These are phyloP conservation scores for Lycocerus yunnanus DNA, from an alignment of 2,888 invertebrate species.

Conservation along the genomic window DNA sequence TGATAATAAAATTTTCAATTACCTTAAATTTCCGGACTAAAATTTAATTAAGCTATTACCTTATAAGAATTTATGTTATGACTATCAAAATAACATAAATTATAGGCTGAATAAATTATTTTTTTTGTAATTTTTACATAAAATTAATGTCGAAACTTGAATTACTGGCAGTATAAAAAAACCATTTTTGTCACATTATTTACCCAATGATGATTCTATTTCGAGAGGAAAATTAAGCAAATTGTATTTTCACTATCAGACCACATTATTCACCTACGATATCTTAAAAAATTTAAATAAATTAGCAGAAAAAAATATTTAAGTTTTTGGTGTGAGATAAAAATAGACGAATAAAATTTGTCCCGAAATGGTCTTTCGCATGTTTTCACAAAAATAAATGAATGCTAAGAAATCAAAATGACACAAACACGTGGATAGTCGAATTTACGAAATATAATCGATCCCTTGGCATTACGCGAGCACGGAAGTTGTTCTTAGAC, in stretches of 20 bases:
- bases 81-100: background rate
- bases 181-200: background rate
- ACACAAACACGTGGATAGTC: conserved; percentile 36
- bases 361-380: background rate
- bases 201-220: background rate
- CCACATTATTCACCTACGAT: background rate
- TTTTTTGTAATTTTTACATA: background rate
- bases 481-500: conserved; percentile 45
- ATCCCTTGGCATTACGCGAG: conserved; percentile 36
- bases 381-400: background rate
- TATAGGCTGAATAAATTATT: background rate
- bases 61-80: background rate
- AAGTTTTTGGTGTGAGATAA: background rate
- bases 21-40: background rate
- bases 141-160: background rate
- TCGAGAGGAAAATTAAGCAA: background rate
- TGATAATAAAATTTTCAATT: background rate
- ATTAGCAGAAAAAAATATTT: background rate
- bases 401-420: background rate
- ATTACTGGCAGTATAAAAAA: background rate
- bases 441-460: conserved; percentile 27
- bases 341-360: background rate
- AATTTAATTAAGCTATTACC: background rate
- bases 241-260: background rate
- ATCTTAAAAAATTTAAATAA: background rate